phyloP scores from a whole-genome alignment of 2,888 invertebrate genomes.

The Carcina quercana region DNA sequence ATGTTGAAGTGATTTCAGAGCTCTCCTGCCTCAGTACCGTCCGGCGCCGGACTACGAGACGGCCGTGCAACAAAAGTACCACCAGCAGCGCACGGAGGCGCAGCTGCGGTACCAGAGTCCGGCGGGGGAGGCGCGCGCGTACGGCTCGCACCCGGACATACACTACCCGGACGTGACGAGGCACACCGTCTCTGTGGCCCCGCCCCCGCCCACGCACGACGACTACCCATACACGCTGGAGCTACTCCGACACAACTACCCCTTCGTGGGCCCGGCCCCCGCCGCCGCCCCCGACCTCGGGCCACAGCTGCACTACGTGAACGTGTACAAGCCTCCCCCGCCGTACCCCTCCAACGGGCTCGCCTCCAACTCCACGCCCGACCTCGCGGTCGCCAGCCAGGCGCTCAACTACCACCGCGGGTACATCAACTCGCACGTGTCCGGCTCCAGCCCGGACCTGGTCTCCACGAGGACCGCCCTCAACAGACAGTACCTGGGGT shows the following conservation, averaged over 20 bases:
- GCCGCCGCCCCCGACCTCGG: conserved; percentile 57
- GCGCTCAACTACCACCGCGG: conserved; percentile 63
- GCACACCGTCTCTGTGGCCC: conserved; percentile 55
- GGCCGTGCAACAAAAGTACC: conserved; percentile 90
- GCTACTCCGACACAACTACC: conserved; percentile 48
- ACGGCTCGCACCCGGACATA: conserved; percentile 85
- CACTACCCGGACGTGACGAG: conserved; percentile 79
- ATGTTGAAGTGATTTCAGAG: conserved; percentile 62
- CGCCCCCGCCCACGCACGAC: conserved; percentile 34
- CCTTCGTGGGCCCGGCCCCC: conserved; percentile 55
- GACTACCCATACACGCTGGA: conserved; percentile 52
- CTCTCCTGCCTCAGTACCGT: conserved; percentile 87
- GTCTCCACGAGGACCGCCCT: conserved; percentile 82
- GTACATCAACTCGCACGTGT: conserved; percentile 74
- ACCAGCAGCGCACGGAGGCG: conserved; percentile 59
- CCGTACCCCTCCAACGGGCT: conserved; percentile 85
- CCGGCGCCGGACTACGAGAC: conserved; percentile 97
- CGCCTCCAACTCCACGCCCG: conserved; percentile 90
- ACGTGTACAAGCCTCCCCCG: conserved; percentile 88
- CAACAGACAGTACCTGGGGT: conserved; percentile 61
- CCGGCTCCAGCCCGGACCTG: conserved; percentile 85
- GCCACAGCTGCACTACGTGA: conserved; percentile 73
- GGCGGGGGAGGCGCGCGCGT: conserved; percentile 59
- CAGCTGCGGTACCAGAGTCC: conserved; percentile 55
- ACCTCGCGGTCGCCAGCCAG: conserved; percentile 83